Base-by-base conservation (phyloP, 2,797 vertebrate species). In the Ctenosaura bakeri region DNA sequence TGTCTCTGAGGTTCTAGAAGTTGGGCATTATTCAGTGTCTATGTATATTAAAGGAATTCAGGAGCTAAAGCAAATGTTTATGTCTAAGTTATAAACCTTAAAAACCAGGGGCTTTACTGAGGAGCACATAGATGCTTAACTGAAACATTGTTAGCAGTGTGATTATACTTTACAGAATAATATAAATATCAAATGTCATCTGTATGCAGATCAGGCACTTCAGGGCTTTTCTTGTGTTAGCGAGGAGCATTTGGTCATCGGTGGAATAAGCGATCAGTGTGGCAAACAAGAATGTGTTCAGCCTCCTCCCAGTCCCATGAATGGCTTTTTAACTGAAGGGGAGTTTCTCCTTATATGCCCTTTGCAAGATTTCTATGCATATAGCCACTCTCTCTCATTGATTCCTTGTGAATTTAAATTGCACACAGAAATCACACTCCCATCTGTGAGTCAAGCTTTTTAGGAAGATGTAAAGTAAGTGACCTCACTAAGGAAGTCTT, bases 51-150 rank as follows among this genome's bases (percentile, higher is more conserved):
- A 88, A 80, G 94, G 90, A 91, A 90, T 91, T 87, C 56, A 26
- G 92, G 77, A 94, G 87, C 93, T 95, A 93, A 94, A 93, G 89
- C 93, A 96, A 96, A 96, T 95, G 93, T 94, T 94, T 91, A 94
- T 85, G 66, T 92, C 92, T 93, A 90, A 46, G 52, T 91, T 91
- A 92, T 93, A 96, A 95, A 95, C 89, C 95, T 90, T 94, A 93
- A 95, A 95, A 96, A 94, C 92, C 91, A 76, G 90, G 64, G 92
- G 94, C 95, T 96, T 96, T 96, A 93, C 91, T 69, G 85, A 88
- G 94, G 94, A 96, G 91, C 90, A 86, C 93, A 88, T 80, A 92
- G 90, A 93, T 94, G 91, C 92, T 92, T 92, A 92, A 94, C 89
- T 80, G 94, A 93, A 94, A 93, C 91, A 94, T 92, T 85, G 89